A percentile compares a stretch with the other conserved stretches of the same genome.
Evolutionary conservation across 1,140 invertebrate genomes (phyloP).

Genomic region (Drosophila takahashii): DNA sequence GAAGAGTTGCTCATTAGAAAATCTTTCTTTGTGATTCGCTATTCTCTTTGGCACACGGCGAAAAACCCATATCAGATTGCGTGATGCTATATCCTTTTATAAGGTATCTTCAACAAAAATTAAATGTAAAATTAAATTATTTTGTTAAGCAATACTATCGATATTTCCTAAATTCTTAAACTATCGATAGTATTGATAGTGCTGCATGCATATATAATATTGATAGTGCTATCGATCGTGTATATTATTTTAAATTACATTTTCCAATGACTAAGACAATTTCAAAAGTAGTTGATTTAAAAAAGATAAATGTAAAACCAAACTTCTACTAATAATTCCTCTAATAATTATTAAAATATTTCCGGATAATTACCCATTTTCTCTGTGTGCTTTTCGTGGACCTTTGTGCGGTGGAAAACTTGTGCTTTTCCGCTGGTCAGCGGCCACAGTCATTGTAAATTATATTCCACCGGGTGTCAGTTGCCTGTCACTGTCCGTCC

Average conservation of each 20-base stretch:
- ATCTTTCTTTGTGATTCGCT: constrained; percentile 62
- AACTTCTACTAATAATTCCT: background rate
- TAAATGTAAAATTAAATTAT: too few relatives aligned
- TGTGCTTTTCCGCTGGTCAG: constrained; percentile 43
- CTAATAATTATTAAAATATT: constrained; percentile 5
- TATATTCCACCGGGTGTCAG: constrained; percentile 68
- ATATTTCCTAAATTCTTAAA: too few relatives aligned
- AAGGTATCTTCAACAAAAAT: too few relatives aligned
- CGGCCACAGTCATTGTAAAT: constrained; percentile 52
- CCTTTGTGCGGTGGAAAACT: constrained; percentile 43
- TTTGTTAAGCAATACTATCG: too few relatives aligned
- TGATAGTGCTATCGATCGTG: too few relatives aligned
- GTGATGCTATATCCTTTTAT: background rate
- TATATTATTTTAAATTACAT: too few relatives aligned
- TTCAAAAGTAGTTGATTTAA: too few relatives aligned
- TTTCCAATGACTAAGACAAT: too few relatives aligned
- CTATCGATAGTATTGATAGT: too few relatives aligned
- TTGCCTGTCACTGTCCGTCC: constrained; percentile 40
- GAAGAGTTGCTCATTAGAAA: constrained; percentile 75
- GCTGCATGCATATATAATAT: too few relatives aligned
- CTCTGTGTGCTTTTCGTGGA: constrained; percentile 4
- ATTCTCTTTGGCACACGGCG: constrained; percentile 8
- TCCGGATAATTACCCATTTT: constrained; percentile 5
- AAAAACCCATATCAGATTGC: background rate
- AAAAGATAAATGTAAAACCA: too few relatives aligned